phyloP scores from a whole-genome alignment of 2,797 vertebrate species.

The Ctenopoma multispine region DNA sequence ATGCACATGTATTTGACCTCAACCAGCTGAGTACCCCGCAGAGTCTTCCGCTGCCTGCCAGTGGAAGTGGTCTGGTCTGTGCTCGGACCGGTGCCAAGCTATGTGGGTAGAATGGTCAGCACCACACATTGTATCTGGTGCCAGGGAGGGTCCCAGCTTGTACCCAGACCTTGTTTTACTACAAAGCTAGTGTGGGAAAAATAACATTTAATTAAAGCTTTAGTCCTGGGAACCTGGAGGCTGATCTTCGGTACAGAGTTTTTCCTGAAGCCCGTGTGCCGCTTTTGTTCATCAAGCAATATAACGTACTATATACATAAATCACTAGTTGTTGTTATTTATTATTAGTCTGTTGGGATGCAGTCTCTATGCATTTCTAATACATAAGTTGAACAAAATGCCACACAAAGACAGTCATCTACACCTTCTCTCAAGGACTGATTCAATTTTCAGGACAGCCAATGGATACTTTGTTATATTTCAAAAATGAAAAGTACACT shows the following conservation, averaged over 20 bases:
- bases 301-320: background rate
- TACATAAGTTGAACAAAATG: conserved; percentile 31
- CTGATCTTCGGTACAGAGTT: background rate
- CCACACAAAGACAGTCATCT: conserved; percentile 27
- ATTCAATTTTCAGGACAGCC: conserved; percentile 45
- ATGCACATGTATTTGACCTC: conserved; percentile 53
- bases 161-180: conserved; percentile 43
- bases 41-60: conserved; percentile 60
- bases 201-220: conserved; percentile 9
- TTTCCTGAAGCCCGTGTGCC: background rate
- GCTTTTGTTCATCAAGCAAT: conserved; percentile 12
- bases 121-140: conserved; percentile 77
- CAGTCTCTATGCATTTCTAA: conserved; percentile 9
- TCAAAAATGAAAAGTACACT: conserved; percentile 24
- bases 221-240: background rate
- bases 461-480: conserved; percentile 37
- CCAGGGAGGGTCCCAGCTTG: conserved; percentile 77
- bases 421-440: conserved; percentile 58
- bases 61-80: conserved; percentile 58
- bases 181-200: conserved; percentile 15
- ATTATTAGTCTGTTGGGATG: background rate
- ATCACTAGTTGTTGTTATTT: background rate
- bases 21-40: conserved; percentile 74
- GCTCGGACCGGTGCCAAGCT: conserved; percentile 67
- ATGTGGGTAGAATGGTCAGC: conserved; percentile 67